These are phyloP conservation scores for Tenthredo notha DNA, from an alignment of 2,888 invertebrate species.

Conservation along the genomic window DNA sequence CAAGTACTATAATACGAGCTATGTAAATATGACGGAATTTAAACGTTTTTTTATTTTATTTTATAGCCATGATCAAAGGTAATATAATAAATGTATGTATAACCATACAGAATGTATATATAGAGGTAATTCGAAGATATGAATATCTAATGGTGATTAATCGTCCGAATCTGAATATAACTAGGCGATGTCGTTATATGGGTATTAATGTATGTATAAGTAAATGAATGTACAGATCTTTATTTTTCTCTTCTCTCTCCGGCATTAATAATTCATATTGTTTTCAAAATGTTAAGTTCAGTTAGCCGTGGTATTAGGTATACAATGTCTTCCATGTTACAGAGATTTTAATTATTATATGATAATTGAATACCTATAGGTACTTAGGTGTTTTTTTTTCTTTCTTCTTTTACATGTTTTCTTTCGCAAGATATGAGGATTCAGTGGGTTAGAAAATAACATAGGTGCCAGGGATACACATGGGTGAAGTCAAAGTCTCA, in stretches of 20 bases:
- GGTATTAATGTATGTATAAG: background rate
- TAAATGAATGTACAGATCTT: background rate
- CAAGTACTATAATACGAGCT: background rate
- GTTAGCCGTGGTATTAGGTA: background rate
- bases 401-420: no score
- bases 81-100: background rate
- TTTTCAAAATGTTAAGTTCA: background rate
- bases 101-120: background rate
- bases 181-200: background rate
- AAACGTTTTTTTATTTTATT: background rate
- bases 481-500: background rate
- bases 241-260: background rate
- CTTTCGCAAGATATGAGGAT: background rate
- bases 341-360: background rate
- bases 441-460: background rate
- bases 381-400: background rate
- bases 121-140: background rate
- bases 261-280: slow-evolving; percentile 5
- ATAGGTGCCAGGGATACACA: background rate
- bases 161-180: background rate
- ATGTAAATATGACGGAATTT: background rate
- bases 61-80: background rate
- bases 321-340: background rate
- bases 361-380: background rate
- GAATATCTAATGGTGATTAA: background rate